Percentiles rank a stretch among this genome's conserved stretches.
Evolutionary conservation across 2,888 invertebrate species (phyloP).

Genomic region (Amorpha juglandis): DNA sequence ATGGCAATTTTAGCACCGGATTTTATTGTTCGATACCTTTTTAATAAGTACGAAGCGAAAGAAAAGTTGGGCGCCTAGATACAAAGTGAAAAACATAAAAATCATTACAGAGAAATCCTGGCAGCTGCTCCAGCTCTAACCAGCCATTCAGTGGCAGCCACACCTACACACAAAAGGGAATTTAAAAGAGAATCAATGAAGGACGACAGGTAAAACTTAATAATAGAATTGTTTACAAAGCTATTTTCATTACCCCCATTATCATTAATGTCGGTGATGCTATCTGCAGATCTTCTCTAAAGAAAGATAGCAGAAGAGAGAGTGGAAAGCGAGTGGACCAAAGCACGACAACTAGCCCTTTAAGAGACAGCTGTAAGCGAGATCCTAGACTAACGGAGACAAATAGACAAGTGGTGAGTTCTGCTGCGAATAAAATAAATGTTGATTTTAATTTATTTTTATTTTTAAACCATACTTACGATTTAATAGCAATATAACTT

Average conservation of each 20-base stretch:
- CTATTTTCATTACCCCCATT: not conserved
- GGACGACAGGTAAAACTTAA: slow-evolving; percentile 64
- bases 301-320: slow-evolving; percentile 63
- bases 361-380: slow-evolving; percentile 66
- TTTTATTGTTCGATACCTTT: no score
- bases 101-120: slow-evolving; percentile 86
- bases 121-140: slow-evolving; percentile 83
- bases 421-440: not conserved
- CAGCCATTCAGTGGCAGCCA: slow-evolving; percentile 61
- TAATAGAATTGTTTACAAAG: no score
- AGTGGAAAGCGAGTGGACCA: slow-evolving; percentile 71
- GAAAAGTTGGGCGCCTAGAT: no score
- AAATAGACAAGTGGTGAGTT: slow-evolving; percentile 73
- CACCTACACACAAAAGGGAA: slow-evolving; percentile 69
- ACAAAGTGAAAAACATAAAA: no score
- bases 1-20: no score
- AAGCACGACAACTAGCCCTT: slow-evolving; percentile 64
- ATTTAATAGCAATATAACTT: no score
- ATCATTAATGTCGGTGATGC: no score
- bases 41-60: no score
- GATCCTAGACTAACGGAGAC: slow-evolving; percentile 62
- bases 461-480: no score
- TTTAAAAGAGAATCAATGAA: slow-evolving; percentile 68
- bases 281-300: slow-evolving; percentile 61
- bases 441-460: no score